Percentiles rank a stretch among this genome's conserved stretches.
These are phyloP conservation scores for Mesorhabditis spiculigera DNA, from an alignment of 2,888 invertebrate species.

Conservation along the genomic window DNA sequence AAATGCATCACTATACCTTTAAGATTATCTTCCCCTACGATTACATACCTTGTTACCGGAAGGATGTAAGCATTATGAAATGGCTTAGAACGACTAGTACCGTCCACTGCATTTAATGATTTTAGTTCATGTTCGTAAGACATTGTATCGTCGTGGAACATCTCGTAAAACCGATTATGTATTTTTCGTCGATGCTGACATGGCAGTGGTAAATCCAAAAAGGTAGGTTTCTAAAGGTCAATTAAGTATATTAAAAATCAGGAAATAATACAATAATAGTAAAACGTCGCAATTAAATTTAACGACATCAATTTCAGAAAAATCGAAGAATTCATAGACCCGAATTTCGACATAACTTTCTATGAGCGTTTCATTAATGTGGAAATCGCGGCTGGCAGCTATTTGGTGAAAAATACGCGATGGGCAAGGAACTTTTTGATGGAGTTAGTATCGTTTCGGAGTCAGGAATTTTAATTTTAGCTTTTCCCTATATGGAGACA, in stretches of 20 bases:
- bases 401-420: conserved; percentile 30
- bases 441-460: conserved; percentile 15
- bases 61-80: conserved; percentile 17
- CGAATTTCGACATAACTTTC: conserved; percentile 22
- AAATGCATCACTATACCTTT: conserved; percentile 20
- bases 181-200: conserved; percentile 35
- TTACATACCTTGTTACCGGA: conserved; percentile 17
- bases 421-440: conserved; percentile 21
- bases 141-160: conserved; percentile 38
- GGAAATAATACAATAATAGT: background rate
- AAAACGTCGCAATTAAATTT: background rate
- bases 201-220: conserved; percentile 29
- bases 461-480: background rate
- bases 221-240: conserved; percentile 9
- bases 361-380: conserved; percentile 35
- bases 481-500: conserved; percentile 23
- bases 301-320: conserved; percentile 10
- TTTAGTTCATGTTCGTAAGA: conserved; percentile 52
- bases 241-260: too few species aligned
- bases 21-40: conserved; percentile 17
- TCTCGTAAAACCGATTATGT: conserved; percentile 28
- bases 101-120: background rate
- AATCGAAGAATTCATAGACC: conserved; percentile 29
- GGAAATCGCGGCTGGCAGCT: conserved; percentile 31
- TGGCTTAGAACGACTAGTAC: background rate